Base-by-base conservation (phyloP, 1,140 invertebrate species). In the Trachymyrmex cornetzi region DNA sequence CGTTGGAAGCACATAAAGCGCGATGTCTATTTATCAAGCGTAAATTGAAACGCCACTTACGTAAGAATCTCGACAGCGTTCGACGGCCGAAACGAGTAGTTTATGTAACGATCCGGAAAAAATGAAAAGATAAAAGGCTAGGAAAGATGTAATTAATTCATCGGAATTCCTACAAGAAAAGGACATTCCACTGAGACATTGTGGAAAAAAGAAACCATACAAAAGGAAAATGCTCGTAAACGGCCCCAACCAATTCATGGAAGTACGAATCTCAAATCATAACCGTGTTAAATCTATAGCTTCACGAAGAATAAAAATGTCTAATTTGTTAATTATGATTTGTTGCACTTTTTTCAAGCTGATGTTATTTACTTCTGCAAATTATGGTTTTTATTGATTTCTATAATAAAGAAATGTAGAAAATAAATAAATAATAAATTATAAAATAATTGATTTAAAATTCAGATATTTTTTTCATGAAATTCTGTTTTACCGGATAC, bases 71-170 rank as follows among this genome's bases (percentile, higher is more conserved):
- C 67, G 1, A 48, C 12, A 24, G 48, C 55, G 24, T 16, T 30
- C 22, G 4, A 11, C 38, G 38, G 1, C 14, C 38, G 12, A 38
- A 72, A 19, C 24, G 24, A 74, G 63, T 24, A 14, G 44, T 14
- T 71, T 71, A 57, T 55, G 22, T 81, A 81, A 81, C 48, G n/a
- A 44, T 9, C 19, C 64, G 24, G 30, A 72, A 57, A 82, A 72
- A 82, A 16, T 22, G 19, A 24, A 38, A 22, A 34, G 44, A 63
- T 61, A 74, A 59, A 6, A 48, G 14, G 4, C 12, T 61, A 38
- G n/a, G n/a, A 63, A 74, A 63, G 55, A 50, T 59, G 19, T 27
- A 57, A 82, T 84, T 34, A 74, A 84, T 61, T 61, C 24, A 30
- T 1, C 44, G 12, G 34, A 30, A 44, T 24, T 38, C 30, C n/a